Conservation (phyloP, 2,888 invertebrate species). For the Euzophera pinguis region DNA sequence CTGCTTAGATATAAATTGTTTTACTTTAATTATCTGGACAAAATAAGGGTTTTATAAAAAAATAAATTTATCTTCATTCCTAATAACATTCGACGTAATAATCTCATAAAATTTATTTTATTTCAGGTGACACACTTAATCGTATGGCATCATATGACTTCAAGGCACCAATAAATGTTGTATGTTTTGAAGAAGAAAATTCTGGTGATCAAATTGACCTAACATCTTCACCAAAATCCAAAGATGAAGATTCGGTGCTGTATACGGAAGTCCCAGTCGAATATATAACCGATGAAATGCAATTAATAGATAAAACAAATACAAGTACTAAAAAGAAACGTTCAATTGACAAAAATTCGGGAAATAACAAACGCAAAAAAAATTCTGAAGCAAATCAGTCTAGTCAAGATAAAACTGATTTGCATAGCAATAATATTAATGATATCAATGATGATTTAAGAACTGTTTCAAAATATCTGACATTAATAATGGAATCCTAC, state of each 20-base stretch:
- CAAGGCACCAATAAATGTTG: constrained; percentile 4
- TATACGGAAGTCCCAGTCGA: not conserved
- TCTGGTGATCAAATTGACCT: not conserved
- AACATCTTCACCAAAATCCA: not conserved
- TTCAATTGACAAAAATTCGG: not conserved
- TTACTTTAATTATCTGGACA: no score
- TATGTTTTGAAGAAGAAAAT: constrained; percentile 4
- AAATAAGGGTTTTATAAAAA: no score
- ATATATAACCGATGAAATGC: not conserved
- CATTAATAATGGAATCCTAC: not conserved
- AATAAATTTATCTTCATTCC: no score
- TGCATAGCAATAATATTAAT: not conserved
- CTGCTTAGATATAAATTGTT: no score
- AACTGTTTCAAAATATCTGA: not conserved
- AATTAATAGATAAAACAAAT: not conserved
- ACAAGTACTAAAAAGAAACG: not conserved
- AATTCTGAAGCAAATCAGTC: not conserved
- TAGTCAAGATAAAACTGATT: not conserved
- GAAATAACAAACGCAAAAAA: not conserved
- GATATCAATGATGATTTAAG: not conserved
- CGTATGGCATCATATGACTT: constrained; percentile 6
- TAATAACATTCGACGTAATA: not conserved
- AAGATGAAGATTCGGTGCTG: not conserved
- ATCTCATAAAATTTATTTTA: not conserved
- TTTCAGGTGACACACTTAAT: constrained; percentile 3